phyloP scores from a whole-genome alignment of 2,888 invertebrate genomes.

The Pollenia griseotomentosa region DNA sequence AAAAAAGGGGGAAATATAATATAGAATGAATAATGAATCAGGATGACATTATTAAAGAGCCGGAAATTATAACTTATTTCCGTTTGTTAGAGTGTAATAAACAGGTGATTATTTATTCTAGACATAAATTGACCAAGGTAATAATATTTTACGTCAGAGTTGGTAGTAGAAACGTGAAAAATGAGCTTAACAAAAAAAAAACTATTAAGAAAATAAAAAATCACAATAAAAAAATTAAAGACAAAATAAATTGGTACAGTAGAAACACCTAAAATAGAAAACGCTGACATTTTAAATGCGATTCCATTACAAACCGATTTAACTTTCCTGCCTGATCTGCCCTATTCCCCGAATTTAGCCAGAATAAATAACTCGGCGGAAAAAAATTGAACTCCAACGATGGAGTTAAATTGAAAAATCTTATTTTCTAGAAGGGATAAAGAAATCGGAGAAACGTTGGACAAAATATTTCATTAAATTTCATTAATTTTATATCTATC shows the following conservation, averaged over 20 bases:
- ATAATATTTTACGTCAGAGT: neutral
- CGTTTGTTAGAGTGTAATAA: constrained; percentile 35
- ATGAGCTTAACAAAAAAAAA: neutral
- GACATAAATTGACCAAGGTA: neutral
- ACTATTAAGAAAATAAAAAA: neutral
- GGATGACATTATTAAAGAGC: constrained; percentile 53
- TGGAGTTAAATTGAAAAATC: no score
- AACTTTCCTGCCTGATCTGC: no score
- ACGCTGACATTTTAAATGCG: no score
- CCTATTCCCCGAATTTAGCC: no score
- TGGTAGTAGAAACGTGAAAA: neutral
- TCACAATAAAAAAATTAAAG: no score
- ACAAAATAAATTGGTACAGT: neutral
- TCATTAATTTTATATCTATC: no score
- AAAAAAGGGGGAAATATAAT: neutral
- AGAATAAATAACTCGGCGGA: no score
- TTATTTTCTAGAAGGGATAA: no score
- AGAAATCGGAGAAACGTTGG: no score
- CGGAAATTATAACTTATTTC: constrained; percentile 70
- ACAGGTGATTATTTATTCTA: constrained; percentile 5
- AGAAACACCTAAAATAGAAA: neutral
- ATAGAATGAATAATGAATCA: constrained; percentile 38
- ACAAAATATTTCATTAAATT: no score
- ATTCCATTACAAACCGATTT: no score
- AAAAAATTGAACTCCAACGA: no score